A percentile compares a stretch with the other conserved stretches of the same genome.
Conservation (phyloP, 2,888 invertebrate genomes). For the Capitulum mitella region DNA sequence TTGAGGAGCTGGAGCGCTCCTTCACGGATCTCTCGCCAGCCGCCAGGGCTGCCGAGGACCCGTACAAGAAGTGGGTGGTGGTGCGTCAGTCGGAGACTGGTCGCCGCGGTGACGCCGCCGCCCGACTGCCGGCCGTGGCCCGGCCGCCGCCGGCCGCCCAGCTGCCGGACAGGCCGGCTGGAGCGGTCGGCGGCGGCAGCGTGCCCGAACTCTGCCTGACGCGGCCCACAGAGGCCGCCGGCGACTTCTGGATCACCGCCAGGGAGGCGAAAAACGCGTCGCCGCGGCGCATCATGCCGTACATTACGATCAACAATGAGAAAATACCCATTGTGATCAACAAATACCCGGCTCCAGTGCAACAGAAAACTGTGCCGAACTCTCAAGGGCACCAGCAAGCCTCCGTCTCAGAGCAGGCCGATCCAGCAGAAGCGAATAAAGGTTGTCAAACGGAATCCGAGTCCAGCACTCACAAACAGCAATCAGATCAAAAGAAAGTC, state of each 20-base stretch:
- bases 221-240: background rate
- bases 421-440: too few species aligned
- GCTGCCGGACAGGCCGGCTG: background rate
- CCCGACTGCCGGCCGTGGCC: background rate
- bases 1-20: background rate
- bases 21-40: background rate
- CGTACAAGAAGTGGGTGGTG: background rate
- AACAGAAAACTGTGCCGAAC: background rate
- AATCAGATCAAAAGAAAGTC: background rate
- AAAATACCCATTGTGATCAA: background rate
- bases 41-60: background rate
- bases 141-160: background rate
- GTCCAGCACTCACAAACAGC: background rate
- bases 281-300: background rate
- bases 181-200: background rate
- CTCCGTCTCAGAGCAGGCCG: background rate
- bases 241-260: conserved; percentile 2
- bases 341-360: background rate
- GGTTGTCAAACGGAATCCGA: background rate
- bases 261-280: background rate
- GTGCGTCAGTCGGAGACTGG: background rate
- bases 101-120: background rate
- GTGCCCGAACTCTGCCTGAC: background rate
- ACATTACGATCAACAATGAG: conserved; percentile 9
- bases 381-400: background rate